Percentiles rank a stretch among this genome's conserved stretches.
Evolutionary conservation across 1,140 invertebrate genomes (phyloP).

Genomic region (Agrypnia vestita): DNA sequence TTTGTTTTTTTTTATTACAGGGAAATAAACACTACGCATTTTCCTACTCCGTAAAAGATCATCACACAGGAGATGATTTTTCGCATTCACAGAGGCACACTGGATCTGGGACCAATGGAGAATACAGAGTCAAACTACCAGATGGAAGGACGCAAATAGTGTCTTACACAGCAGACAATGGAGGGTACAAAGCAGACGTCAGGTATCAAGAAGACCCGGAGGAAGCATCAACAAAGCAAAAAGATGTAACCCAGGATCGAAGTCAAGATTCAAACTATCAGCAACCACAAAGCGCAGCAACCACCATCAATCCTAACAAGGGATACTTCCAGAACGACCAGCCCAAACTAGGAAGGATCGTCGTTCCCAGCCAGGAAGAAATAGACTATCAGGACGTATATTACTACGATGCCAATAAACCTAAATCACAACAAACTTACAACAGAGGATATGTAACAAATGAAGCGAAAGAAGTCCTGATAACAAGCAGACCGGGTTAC

Average conservation of each 20-base stretch:
- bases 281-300: background rate
- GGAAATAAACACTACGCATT: constrained; percentile 73
- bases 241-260: background rate
- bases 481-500: constrained; percentile 56
- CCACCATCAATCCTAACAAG: background rate
- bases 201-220: constrained; percentile 68
- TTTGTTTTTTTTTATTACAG: constrained; percentile 64
- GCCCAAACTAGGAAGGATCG: constrained; percentile 55
- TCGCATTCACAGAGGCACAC: constrained; percentile 73
- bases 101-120: constrained; percentile 74
- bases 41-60: constrained; percentile 73
- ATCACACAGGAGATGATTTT: constrained; percentile 74
- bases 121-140: constrained; percentile 83
- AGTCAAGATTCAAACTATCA: background rate
- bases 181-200: constrained; percentile 74
- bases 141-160: constrained; percentile 81
- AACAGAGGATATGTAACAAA: constrained; percentile 41
- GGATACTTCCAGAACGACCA: background rate
- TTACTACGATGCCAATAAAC: constrained; percentile 29
- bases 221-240: background rate
- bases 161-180: constrained; percentile 74
- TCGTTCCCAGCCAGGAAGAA: constrained; percentile 56
- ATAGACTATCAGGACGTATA: constrained; percentile 54
- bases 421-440: background rate
- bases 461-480: constrained; percentile 53